A percentile compares a stretch with the other conserved stretches of the same genome.
These are phyloP conservation scores for Camponotus fellah DNA, from an alignment of 2,888 invertebrate species.

Conservation along the genomic window DNA sequence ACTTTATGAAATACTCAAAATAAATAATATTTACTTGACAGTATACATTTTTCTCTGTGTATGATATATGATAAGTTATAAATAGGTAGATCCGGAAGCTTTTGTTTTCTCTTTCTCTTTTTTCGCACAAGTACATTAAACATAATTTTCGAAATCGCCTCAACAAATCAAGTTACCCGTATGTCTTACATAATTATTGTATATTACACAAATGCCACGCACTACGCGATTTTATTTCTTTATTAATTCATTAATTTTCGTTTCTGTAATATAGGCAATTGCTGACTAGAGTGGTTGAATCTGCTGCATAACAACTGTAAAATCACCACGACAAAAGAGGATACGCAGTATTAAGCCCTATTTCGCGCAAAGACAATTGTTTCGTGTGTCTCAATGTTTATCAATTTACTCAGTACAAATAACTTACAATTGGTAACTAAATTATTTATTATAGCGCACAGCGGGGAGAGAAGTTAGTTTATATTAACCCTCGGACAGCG, in stretches of 20 bases:
- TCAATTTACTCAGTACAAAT: constrained; percentile 46
- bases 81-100: constrained; percentile 46
- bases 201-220: constrained; percentile 26
- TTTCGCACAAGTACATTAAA: constrained; percentile 79
- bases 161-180: not conserved
- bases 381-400: constrained; percentile 50
- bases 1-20: no score
- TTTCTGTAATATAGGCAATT: constrained; percentile 61
- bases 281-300: constrained; percentile 69
- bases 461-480: constrained; percentile 53
- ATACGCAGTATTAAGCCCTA: constrained; percentile 45
- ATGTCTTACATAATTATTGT: not conserved
- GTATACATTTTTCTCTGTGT: no score
- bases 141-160: constrained; percentile 82
- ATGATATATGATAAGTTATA: constrained; percentile 66
- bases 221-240: constrained; percentile 11
- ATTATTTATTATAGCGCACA: constrained; percentile 52
- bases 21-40: no score
- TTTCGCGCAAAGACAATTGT: constrained; percentile 56
- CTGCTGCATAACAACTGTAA: constrained; percentile 58
- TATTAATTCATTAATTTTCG: constrained; percentile 49
- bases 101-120: constrained; percentile 11
- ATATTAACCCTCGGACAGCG: constrained; percentile 11
- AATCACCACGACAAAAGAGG: constrained; percentile 55
- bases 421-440: constrained; percentile 36